Percentiles rank a stretch among this genome's conserved stretches.
Conservation (phyloP, 2,888 invertebrate species). For the Schrankia costaestrigalis region DNA sequence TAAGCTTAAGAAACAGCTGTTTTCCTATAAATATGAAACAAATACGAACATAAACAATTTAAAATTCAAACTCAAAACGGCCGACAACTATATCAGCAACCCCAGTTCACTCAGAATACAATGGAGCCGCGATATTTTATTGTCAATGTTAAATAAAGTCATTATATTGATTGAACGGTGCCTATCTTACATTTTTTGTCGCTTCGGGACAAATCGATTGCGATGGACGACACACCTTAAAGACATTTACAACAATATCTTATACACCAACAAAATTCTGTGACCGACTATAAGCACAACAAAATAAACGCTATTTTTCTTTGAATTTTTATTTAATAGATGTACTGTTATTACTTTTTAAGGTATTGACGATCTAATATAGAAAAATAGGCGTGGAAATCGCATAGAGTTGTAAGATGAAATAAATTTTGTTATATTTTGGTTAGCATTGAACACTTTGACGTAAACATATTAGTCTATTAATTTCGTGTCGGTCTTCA, state of each 20-base stretch:
- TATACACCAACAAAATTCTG: constrained; percentile 2
- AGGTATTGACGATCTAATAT: constrained; percentile 37
- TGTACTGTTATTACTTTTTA: no score
- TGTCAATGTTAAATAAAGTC: constrained; percentile 80
- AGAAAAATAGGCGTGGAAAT: constrained; percentile 68
- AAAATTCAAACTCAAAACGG: background rate
- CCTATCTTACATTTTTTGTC: constrained; percentile 42
- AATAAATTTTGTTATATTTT: constrained; percentile 48
- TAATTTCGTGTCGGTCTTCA: constrained; percentile 19
- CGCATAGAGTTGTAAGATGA: constrained; percentile 46
- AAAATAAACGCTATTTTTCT: no score
- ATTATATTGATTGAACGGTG: constrained; percentile 77
- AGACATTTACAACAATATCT: constrained; percentile 36
- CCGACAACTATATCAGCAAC: constrained; percentile 23
- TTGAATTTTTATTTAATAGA: background rate
- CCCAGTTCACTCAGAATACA: constrained; percentile 45
- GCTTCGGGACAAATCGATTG: constrained; percentile 70
- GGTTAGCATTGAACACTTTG: constrained; percentile 36
- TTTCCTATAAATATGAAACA: no score
- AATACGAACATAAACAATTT: no score
- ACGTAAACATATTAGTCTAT: constrained; percentile 42
- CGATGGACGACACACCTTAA: constrained; percentile 62
- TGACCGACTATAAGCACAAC: no score
- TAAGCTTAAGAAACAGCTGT: no score
- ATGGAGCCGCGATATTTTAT: constrained; percentile 75